Evolutionary conservation across 2,797 vertebrate genomes (phyloP), one percentile per base, ranked within the genome.

Genomic region (Manis pentadactyla): DNA sequence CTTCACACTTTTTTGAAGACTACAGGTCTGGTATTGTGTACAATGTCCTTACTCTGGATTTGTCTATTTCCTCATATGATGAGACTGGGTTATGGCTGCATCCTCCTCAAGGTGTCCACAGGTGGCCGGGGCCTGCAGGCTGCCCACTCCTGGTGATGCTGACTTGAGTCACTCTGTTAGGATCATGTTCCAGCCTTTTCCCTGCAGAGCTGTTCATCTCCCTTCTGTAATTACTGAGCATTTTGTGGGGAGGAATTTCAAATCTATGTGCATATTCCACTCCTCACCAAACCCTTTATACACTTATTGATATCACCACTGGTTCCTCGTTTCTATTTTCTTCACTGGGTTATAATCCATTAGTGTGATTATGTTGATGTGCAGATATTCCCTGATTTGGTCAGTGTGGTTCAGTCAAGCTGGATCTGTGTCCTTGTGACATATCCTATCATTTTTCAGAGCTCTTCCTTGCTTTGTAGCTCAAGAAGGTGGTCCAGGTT

Each of bases 271-370:
- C 15, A 73, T 9, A 59, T 10, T 49, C 18, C 2, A 19, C 34
- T 77, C 49, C 29, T 93, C 34, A 61, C 15, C 37, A 71, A 74
- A 37, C 13, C 13, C 18, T 74, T 64, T 17, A 69, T 3, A 7
- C 2, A n/a, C 21, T 34, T 46, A 75, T 23, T 78, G 39, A 9
- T 9, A 46, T 39, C 53, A 82, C 42, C 42, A 4, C 74, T 51
- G 53, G 69, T 57, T 83, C 64, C 55, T 34, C 27, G 53, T 49
- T 93, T 86, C 39, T 42, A 64, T 55, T 88, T 88, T 42, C 88
- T n/a, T 68, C 53, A 59, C 7, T 61, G 68, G 31, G 2, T 34
- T 71, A 57, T 51, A 88, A 84, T 42, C 37, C 6, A 63, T 77
- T 49, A 37, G 49, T 75, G 59, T 69, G 37, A 10, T 92, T 37